A percentile compares a stretch with the other conserved stretches of the same genome.
Evolutionary conservation across 1,140 invertebrate genomes (phyloP).

Genomic region (Hesperophylax magnus): DNA sequence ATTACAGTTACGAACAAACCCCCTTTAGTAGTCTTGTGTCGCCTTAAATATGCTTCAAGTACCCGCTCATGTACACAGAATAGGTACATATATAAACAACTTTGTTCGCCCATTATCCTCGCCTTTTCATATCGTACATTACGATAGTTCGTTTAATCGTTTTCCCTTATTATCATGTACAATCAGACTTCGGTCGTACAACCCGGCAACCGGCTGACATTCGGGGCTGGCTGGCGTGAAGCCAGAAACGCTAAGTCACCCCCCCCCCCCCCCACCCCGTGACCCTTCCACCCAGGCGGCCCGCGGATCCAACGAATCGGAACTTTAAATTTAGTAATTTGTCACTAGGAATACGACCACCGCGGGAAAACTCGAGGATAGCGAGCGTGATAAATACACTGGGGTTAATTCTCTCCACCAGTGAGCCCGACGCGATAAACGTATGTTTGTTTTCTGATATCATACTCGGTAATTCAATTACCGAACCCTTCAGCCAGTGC

Average conservation of each 20-base stretch:
- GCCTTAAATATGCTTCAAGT: too few species aligned
- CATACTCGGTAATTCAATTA: too few species aligned
- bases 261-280: background rate
- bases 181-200: constrained; percentile 2
- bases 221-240: background rate
- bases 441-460: too few species aligned
- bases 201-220: background rate
- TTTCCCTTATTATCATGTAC: background rate
- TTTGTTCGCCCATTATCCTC: too few species aligned
- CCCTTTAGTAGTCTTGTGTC: too few species aligned
- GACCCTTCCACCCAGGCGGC: background rate
- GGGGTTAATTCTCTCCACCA: background rate
- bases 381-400: background rate
- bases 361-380: background rate
- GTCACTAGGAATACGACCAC: constrained; percentile 1
- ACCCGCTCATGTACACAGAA: too few species aligned
- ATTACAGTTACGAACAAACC: too few species aligned
- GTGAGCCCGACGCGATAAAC: too few species aligned
- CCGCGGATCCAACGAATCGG: background rate
- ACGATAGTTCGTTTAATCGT: background rate
- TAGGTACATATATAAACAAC: too few species aligned
- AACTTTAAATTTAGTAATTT: constrained; percentile 17
- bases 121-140: too few species aligned
- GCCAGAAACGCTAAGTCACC: background rate
- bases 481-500: too few species aligned